phyloP scores from a whole-genome alignment of 2,888 invertebrate species.

The Eristalinus aeneus region DNA sequence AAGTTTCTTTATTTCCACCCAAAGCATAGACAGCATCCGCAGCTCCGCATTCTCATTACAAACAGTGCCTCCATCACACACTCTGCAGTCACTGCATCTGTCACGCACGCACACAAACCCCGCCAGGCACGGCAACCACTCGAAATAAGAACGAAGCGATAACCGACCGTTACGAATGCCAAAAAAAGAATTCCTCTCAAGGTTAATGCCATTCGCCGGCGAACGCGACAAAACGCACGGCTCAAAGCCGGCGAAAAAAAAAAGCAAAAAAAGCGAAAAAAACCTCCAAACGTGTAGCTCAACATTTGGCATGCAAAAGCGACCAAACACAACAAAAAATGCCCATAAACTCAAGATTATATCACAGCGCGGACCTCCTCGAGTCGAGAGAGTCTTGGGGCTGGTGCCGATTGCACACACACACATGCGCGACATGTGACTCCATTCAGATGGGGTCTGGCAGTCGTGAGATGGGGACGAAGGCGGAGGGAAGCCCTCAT shows the following conservation, averaged over 20 bases:
- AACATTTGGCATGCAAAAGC: constrained; percentile 30
- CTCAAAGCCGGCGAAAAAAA: not conserved
- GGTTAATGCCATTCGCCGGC: constrained; percentile 27
- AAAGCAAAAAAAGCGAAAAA: not conserved
- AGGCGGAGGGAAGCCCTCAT: not conserved
- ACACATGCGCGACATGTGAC: not conserved
- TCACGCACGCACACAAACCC: not conserved
- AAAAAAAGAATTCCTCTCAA: constrained; percentile 23
- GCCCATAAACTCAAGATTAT: constrained; percentile 15
- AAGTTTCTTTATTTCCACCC: no score
- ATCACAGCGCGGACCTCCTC: constrained; percentile 37
- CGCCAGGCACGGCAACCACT: not conserved
- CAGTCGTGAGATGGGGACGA: not conserved
- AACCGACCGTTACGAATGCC: not conserved
- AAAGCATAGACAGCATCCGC: no score
- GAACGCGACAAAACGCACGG: constrained; percentile 9
- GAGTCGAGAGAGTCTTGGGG: not conserved
- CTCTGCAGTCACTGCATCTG: not conserved
- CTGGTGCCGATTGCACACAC: not conserved
- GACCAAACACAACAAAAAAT: not conserved
- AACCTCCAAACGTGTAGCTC: constrained; percentile 20
- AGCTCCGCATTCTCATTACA: no score
- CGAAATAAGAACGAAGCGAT: not conserved
- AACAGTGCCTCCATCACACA: no score
- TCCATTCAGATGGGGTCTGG: not conserved